phyloP scores from a whole-genome alignment of 2,797 vertebrate species.

The Esox lucius region DNA sequence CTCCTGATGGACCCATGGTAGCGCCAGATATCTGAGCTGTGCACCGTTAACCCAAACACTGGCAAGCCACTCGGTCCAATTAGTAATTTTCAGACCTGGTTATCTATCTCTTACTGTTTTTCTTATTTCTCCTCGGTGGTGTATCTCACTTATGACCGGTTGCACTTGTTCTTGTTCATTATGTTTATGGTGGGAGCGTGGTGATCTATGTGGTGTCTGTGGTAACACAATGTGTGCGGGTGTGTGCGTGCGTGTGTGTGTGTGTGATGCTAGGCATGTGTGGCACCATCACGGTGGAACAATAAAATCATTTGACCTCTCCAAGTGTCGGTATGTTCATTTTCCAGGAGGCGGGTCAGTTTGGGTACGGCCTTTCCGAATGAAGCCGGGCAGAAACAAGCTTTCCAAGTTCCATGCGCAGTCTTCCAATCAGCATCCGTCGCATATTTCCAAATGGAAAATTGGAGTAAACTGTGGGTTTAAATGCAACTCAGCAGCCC shows the following conservation, averaged over 20 bases:
- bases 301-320: slow-evolving; percentile 64
- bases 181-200: slow-evolving; percentile 43
- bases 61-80: slow-evolving; percentile 63
- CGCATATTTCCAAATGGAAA: no score
- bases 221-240: slow-evolving; percentile 18
- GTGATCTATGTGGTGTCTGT: slow-evolving; percentile 37
- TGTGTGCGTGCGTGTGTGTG: slow-evolving; percentile 39
- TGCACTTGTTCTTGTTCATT: slow-evolving; percentile 15
- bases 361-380: background rate
- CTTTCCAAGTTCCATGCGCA: no score
- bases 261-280: slow-evolving; percentile 53
- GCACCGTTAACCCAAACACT: slow-evolving; percentile 60
- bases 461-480: no score
- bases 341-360: background rate
- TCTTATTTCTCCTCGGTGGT: slow-evolving; percentile 26
- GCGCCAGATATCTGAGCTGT: slow-evolving; percentile 63
- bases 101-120: slow-evolving; percentile 15
- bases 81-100: slow-evolving; percentile 27
- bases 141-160: slow-evolving; percentile 37
- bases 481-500: no score
- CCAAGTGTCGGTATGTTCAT: background rate
- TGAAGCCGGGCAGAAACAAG: no score
- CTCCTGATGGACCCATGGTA: slow-evolving; percentile 63
- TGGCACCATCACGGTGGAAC: slow-evolving; percentile 57
- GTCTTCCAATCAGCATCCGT: no score